Evolutionary conservation across 2,797 vertebrate species (phyloP).

Genomic region (Lophius americanus): DNA sequence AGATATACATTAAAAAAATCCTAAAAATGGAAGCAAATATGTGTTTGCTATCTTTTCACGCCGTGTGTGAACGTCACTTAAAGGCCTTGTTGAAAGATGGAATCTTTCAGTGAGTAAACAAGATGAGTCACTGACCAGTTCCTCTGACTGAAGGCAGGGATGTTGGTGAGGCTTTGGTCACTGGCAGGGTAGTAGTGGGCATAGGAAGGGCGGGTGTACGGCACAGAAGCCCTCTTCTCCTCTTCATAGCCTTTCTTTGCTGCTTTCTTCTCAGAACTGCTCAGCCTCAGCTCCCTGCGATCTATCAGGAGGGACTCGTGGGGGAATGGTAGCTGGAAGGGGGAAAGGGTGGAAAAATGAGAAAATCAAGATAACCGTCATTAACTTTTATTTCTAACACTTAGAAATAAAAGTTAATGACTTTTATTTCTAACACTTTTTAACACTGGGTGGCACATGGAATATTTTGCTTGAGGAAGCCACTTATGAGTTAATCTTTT

Average conservation of each 20-base stretch:
- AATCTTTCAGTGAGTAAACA: background rate
- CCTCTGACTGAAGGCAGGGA: slow-evolving; percentile 96
- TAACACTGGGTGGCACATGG: background rate
- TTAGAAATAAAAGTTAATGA: no score
- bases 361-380: background rate
- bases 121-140: slow-evolving; percentile 87
- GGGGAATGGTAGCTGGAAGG: slow-evolving; percentile 91
- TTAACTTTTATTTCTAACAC: no score
- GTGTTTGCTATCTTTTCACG: background rate
- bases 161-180: slow-evolving; percentile 94
- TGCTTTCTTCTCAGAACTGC: slow-evolving; percentile 92
- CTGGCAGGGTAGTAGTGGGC: slow-evolving; percentile 97
- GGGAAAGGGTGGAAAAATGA: slow-evolving; percentile 1
- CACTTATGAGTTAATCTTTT: no score
- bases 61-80: background rate
- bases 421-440: no score
- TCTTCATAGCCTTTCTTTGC: slow-evolving; percentile 96
- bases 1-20: background rate
- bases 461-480: background rate
- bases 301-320: slow-evolving; percentile 97
- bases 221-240: slow-evolving; percentile 95
- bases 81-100: background rate
- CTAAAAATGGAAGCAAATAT: background rate
- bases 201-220: slow-evolving; percentile 95
- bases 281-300: slow-evolving; percentile 93